Evolutionary conservation across 2,113 vertebrate genomes (phyloP).

Genomic region (Bos javanicus): DNA sequence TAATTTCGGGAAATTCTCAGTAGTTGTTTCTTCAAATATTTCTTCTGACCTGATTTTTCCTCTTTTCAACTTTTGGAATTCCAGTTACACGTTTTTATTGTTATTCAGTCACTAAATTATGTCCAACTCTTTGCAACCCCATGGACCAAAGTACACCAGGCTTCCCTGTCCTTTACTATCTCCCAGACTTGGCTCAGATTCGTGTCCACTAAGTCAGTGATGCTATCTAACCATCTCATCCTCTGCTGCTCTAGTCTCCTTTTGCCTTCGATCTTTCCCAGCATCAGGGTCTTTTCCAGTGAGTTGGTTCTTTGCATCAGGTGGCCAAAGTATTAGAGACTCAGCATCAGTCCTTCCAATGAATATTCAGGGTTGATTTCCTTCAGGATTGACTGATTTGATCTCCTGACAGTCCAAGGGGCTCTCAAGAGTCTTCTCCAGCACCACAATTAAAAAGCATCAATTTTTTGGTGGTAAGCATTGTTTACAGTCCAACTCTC

Average conservation of each 20-base stretch:
- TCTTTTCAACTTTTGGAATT: background rate
- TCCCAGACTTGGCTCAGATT: background rate
- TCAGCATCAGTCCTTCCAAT: background rate
- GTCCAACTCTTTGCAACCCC: background rate
- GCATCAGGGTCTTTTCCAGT: background rate
- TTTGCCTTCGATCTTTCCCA: background rate
- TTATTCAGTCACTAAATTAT: background rate
- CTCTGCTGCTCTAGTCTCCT: background rate
- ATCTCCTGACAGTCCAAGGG: background rate
- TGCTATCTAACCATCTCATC: background rate
- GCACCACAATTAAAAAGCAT: background rate
- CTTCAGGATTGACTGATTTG: background rate
- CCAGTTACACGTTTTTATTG: background rate
- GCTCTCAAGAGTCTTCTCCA: background rate
- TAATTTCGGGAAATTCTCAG: background rate
- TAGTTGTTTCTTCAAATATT: background rate
- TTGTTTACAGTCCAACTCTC: background rate
- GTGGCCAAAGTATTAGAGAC: background rate
- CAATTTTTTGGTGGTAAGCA: background rate
- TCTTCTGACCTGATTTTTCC: background rate
- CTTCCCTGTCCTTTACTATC: background rate
- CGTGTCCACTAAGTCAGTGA: background rate
- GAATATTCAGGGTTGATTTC: background rate
- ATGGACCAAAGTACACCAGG: background rate
- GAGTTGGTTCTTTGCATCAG: background rate